phyloP scores from a whole-genome alignment of 2,113 vertebrate species.

The Otocyon megalotis region DNA sequence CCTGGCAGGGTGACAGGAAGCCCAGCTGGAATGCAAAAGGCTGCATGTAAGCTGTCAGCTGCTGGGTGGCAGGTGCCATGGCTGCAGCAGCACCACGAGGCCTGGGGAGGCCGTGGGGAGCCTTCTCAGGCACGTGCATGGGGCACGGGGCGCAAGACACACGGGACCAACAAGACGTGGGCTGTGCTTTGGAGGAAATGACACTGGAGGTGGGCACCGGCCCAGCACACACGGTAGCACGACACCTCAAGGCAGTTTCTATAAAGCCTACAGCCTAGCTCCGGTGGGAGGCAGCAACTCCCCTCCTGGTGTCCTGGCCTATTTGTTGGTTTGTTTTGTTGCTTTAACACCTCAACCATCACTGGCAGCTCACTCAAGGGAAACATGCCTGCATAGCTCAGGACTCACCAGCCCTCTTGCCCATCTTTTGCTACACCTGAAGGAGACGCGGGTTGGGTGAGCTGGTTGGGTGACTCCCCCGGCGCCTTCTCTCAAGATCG shows the following conservation, averaged over 20 bases:
- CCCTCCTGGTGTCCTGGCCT: fast-evolving
- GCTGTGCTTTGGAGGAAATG: neutral
- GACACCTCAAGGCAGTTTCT: fast-evolving
- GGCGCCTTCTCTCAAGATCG: neutral
- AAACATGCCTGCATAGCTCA: neutral
- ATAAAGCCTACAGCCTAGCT: fast-evolving
- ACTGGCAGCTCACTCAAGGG: neutral
- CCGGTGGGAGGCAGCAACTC: fast-evolving
- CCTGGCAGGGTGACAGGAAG: neutral
- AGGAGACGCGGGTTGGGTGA: neutral
- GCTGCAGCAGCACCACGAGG: neutral
- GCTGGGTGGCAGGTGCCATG: fast-evolving
- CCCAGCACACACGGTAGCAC: too few species aligned
- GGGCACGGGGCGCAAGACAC: neutral
- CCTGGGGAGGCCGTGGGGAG: neutral
- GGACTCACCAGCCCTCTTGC: neutral
- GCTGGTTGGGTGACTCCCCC: neutral
- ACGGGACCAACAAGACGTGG: neutral
- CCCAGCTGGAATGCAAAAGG: neutral
- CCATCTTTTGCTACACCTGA: neutral
- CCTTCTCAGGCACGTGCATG: neutral
- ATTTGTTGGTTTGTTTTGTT: neutral
- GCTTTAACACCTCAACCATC: neutral
- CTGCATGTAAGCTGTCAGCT: too few species aligned
- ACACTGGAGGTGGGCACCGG: too few species aligned